These are phyloP conservation scores for Brachionus sp. DNA, from an alignment of 1,140 invertebrate genomes.

Conservation along the genomic window DNA sequence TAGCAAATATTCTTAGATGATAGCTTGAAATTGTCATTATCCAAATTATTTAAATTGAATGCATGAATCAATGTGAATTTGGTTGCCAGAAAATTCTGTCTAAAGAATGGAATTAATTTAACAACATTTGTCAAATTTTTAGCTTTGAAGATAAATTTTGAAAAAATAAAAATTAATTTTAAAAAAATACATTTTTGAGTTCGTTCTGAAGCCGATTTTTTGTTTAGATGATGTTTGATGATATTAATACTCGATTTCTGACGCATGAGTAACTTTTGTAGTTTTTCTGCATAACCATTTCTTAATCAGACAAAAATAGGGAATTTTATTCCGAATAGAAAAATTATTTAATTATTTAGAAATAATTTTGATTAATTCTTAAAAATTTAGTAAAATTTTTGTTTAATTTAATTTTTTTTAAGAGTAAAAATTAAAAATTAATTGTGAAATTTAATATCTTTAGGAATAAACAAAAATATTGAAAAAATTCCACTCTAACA, in stretches of 20 bases:
- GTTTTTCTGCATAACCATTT: constrained; percentile 25
- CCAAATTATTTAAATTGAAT: neutral
- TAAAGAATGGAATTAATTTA: constrained; percentile 3
- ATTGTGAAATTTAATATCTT: no score
- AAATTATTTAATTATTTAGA: no score
- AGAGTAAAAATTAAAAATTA: no score
- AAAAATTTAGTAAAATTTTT: no score
- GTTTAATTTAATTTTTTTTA: no score
- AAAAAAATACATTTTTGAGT: constrained; percentile 16
- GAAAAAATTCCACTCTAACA: no score
- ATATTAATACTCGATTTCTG: constrained; percentile 37
- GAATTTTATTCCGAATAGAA: no score
- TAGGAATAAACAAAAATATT: no score
- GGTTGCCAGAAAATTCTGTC: neutral
- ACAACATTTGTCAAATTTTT: constrained; percentile 7
- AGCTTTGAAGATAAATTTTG: neutral
- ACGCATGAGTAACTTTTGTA: constrained; percentile 6
- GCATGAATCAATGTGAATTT: neutral
- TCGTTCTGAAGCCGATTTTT: neutral
- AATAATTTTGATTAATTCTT: neutral
- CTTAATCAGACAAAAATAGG: no score
- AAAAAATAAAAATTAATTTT: neutral
- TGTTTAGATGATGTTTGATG: constrained; percentile 36
- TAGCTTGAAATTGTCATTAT: neutral
- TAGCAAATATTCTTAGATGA: neutral